Base-by-base conservation (phyloP, 1,140 invertebrate species). In the Sitodiplosis mosellana region DNA sequence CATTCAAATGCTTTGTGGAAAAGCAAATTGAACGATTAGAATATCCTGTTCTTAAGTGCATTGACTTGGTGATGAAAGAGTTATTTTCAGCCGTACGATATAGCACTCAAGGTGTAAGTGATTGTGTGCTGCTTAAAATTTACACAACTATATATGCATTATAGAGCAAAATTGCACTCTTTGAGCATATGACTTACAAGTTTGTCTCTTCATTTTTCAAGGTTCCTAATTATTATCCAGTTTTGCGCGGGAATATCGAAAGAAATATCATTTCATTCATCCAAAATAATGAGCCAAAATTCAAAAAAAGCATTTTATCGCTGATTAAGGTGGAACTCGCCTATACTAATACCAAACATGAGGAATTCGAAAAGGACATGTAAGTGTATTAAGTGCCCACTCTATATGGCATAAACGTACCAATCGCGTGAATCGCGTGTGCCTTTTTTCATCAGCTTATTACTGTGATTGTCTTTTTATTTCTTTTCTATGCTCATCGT, bases 311-410 rank as follows among this genome's bases (percentile, higher is more conserved):
- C 63, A 75, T 97, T 20, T 69, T 86, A 45, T 68, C 94, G 49
- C 69, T 95, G 47, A 86, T 94, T 36, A 90, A 97, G 61, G 88
- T 88, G 59, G 91, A 98, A 69, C 71, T 97, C 48, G 88, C 93
- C 3, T 98, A 97, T 65, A 97, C 97, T 87, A 98, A 97, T 66
- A 97, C 93, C 18, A 97, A 97, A 68, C 93, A 97, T 62, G 93
- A 97, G 72, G 93, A 98, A 70, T 98, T 97, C 67, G 92, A 6
- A 88, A 89, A 56, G 76, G 82, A 18, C 84, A 86, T 38, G 66
- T 75, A 21, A 71, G 77, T n/a, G n/a, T n/a, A n/a, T n/a, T n/a
- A n/a, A n/a, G n/a, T n/a, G n/a, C n/a, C n/a, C n/a, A n/a, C n/a
- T n/a, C n/a, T n/a, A n/a, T n/a, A n/a, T n/a, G n/a, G n/a, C n/a